Base-by-base conservation (phyloP, 1,140 invertebrate species). In the Hylyphantes graminicola region DNA sequence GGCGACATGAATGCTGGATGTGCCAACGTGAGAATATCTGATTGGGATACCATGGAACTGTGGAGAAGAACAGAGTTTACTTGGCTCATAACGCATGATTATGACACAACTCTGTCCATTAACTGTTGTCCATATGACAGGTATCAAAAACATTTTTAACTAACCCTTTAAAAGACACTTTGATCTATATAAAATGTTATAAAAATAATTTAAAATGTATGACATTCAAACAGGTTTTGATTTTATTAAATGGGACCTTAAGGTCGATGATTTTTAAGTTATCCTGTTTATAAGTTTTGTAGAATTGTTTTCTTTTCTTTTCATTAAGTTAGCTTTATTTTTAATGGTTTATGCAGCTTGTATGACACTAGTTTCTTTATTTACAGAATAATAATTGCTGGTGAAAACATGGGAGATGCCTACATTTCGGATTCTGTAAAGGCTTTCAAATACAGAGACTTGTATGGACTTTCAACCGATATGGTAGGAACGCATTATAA, bases 1-100 rank as follows among this genome's bases (percentile, higher is more conserved):
- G 84, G 84, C 0, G 84, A 85, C 51, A 79, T 85, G 75, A 85
- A 85, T 17, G 75, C 75, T 6, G 84, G 76, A 19, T 85, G 84
- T 35, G 57, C 57, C 48, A 85, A 85, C 59, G 76, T 85, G 6
- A 59, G 84, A 13, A 79, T 79, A 7, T 73, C 74, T 9, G 84
- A 85, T 48, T 85, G 84, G 84, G 68, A 79, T 21, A 50, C 0
- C 19, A 85, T 85, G 3, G 65, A 72, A 7, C 54, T 85, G 19
- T 85, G 84, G 84, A 73, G 12, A n/a, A 72, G 84, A 15, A 17
- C 21, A 15, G 84, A 85, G 19, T 85, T 85, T 61, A 79, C 68
- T 5, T 85, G 84, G 84, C 68, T 79, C 9, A 85, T 85, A n/a
- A 70, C 54, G 1, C 84, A 85, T 19, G 74, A 79, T 48, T 50